phyloP scores from a whole-genome alignment of 1,140 invertebrate species.

The Rhagoletis zephyria region DNA sequence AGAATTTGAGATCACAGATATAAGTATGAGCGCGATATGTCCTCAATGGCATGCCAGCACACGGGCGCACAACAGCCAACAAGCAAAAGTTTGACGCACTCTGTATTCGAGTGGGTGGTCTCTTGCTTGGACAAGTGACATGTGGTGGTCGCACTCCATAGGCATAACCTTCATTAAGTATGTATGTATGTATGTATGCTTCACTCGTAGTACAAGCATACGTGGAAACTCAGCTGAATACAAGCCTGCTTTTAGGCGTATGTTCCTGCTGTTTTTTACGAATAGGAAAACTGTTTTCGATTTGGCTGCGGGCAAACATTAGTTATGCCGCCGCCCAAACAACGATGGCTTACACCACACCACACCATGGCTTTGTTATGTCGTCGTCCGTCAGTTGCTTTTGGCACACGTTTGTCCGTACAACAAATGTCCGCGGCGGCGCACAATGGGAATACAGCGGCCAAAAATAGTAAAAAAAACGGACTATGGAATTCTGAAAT shows the following conservation, averaged over 20 bases:
- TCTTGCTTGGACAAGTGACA: conserved; percentile 14
- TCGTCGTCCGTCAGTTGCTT: background rate
- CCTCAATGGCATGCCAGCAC: no score
- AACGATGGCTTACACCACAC: background rate
- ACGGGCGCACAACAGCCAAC: no score
- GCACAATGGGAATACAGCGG: no score
- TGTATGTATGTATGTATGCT: background rate
- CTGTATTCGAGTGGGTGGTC: background rate
- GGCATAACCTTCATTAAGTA: background rate
- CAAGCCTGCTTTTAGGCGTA: conserved; percentile 7
- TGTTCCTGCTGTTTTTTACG: conserved; percentile 20
- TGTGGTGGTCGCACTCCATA: conserved; percentile 6
- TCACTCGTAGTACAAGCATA: background rate
- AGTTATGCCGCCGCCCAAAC: conserved; percentile 46
- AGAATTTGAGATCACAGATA: no score
- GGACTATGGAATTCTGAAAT: no score
- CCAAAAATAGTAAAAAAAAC: no score
- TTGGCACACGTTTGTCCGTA: background rate
- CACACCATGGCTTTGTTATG: background rate
- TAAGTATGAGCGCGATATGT: no score
- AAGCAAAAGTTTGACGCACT: background rate
- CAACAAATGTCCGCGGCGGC: background rate
- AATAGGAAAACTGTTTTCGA: background rate
- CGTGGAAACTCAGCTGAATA: background rate
- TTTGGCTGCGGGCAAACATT: conserved; percentile 31